Evolutionary conservation across 2,113 vertebrate genomes (phyloP), one percentile per base, ranked within the genome.

Genomic region (Nesogale talazaci): DNA sequence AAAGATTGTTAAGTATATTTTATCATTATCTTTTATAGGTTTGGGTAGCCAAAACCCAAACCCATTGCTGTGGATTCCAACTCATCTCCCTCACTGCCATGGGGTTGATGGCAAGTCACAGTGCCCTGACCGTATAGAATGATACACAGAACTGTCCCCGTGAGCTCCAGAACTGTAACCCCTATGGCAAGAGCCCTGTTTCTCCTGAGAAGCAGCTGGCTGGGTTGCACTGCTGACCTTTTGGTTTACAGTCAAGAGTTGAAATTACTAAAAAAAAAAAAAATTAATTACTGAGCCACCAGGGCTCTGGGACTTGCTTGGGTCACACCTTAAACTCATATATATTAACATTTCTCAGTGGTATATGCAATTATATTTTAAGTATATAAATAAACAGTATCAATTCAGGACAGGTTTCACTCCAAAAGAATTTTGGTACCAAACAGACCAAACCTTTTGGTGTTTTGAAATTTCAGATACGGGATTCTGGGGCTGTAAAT

Each of bases 371-470:
- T 89, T 76, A 86, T 76, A 86, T 22, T n/a, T 69, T 87, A 67
- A 89, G n/a, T 57, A 0, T 90, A 36, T 63, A 89, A 56, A 65
- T 79, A 79, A 87, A 74, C 74, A 65, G 25, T 0, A 74, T 75
- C 56, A 91, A 0, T 93, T 89, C 81, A 91, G 70, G 27, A 86
- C 31, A 92, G 7, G 12, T 92, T 77, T 91, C 90, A 80, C 31
- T 87, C 38, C 59, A 91, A 93, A n/a, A 85, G 10, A 77, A 34
- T 77, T 89, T 87, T 76, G 61, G 27, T 23, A 63, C 31, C 67
- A 88, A 27, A 88, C 31, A 80, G 83, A 56, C 17, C 4, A 56
- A 46, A 90, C 42, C 40, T 7, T 85, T 34, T 56, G 46, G 57
- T 16, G 70, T 83, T 70, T 90, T 89, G 77, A 17, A 86, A 72